phyloP scores from a whole-genome alignment of 2,888 invertebrate genomes.

The Microdon myrmicae region DNA sequence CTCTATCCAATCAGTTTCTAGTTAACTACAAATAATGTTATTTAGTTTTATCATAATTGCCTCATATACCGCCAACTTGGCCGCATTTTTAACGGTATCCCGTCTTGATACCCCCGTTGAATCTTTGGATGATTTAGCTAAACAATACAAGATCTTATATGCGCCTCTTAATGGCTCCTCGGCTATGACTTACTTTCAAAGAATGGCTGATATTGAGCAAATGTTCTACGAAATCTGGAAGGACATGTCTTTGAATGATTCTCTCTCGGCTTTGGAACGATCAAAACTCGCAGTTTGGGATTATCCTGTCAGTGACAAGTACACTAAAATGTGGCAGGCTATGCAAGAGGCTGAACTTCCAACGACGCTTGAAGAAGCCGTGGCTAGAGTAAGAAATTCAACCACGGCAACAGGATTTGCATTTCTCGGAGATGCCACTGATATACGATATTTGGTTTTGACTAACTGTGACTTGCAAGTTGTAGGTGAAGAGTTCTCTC shows the following conservation, averaged over 20 bases:
- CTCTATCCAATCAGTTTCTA: neutral
- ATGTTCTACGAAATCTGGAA: constrained; percentile 99
- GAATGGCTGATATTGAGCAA: constrained; percentile 96
- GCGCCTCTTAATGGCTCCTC: constrained; percentile 89
- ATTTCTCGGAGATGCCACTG: constrained; percentile 93
- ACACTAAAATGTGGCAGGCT: constrained; percentile 98
- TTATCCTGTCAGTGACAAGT: constrained; percentile 97
- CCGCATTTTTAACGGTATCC: constrained; percentile 95
- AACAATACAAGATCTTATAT: constrained; percentile 96
- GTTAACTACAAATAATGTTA: neutral
- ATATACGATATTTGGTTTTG: constrained; percentile 73
- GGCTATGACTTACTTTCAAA: constrained; percentile 92
- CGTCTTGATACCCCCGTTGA: constrained; percentile 92
- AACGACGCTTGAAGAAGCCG: constrained; percentile 79
- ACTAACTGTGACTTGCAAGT: constrained; percentile 79
- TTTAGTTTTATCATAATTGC: constrained; percentile 93
- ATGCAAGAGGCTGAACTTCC: constrained; percentile 90
- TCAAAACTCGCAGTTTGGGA: constrained; percentile 98
- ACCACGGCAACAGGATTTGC: constrained; percentile 87
- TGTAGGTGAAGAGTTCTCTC: constrained; percentile 96
- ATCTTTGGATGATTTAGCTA: constrained; percentile 92
- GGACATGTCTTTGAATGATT: constrained; percentile 96
- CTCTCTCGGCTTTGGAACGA: constrained; percentile 86
- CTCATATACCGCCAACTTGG: constrained; percentile 97
- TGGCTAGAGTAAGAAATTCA: constrained; percentile 76